Evolutionary conservation across 2,113 vertebrate species (phyloP), one percentile per base, ranked within the genome.

Genomic region (Trochalopteron elliotii): DNA sequence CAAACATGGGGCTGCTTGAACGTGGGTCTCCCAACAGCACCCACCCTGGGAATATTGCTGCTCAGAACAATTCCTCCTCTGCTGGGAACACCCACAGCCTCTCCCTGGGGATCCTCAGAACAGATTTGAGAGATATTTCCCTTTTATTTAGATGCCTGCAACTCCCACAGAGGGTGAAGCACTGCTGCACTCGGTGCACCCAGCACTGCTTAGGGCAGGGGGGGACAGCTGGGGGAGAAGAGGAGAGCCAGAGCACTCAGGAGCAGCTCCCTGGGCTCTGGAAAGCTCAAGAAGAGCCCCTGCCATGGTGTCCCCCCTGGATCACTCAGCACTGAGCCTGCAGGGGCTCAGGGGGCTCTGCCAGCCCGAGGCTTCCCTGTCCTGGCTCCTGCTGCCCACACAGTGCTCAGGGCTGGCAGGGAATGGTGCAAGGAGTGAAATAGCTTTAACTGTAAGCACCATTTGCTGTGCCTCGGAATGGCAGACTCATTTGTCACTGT

Each of bases 401-500:
- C n/a, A 3, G 67, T 2, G 0, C 15, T 31, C 19, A 14, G 53
- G 47, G 57, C 84, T 79, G 31, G 11, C 21, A 6, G 79, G 56
- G 4, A 83, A 72, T 0, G 1, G 23, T 77, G 67, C 50, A 56
- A 60, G 87, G 47, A 94, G 55, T 65, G 85, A 42, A 94, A 90
- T 1, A 87, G 67, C 86, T 94, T 78, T 31, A 88, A 49, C 80
- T 69, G 74, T 40, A 42, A 91, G 87, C 87, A 89, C 74, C 55
- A 45, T 82, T 94, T 76, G 77, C 89, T 82, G 89, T 75, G 74
- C 95, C 89, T 89, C 3, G 0, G 40, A 44, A 50, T 94, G 84
- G 91, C 95, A 96, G 89, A 65, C 83, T 95, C 95, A 95, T 97
- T 96, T 96, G 93, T 97, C 96, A 96, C 95, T 74, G 91, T 90